Evolutionary conservation across 2,797 vertebrate genomes (phyloP), one percentile per base, ranked within the genome.

Genomic region (Oryzias dopingdopingensis): DNA sequence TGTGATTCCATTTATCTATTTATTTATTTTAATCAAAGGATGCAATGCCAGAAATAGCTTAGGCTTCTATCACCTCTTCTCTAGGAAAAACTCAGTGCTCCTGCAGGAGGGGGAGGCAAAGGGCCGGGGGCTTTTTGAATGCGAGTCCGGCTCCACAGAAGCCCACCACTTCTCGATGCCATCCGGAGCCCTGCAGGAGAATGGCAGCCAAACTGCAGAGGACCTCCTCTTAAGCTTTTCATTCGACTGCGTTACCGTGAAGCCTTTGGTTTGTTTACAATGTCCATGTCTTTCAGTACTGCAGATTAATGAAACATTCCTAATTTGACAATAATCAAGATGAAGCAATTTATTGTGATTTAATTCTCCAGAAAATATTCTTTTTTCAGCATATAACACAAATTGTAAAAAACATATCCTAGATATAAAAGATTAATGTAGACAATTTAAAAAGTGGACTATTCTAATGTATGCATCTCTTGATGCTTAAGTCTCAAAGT

Each of bases 261-360:
- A 93, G 40, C 91, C 91, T 0, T 59, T 71, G 92, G 93, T 94
- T 70, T 85, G 89, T 59, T 58, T 53, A 14, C 57, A 8, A 53
- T 68, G 29, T 14, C 8, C 4, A 12, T 17, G 6, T 23, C 16
- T 17, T 42, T 17, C 17, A 32, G 8, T 7, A 32, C 2, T 32
- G 29, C 7, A 32, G 29, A 32, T 32, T 32, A 32, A 6, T 26
- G 24, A 26, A 26, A 26, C 24, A 26, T 26, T 26, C 24, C 24
- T 26, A 26, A 32, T 32, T 32, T 32, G 29, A 32, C 29, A 0
- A 32, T 32, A 32, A 32, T 2, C 29, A 32, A 32, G 8, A 32
- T 32, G 8, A 32, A 10, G 8, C 29, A 32, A 32, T 12, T 32
- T 32, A 32, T 32, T 32, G 8, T 32, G 7, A 10, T 32, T 32